These are phyloP conservation scores for Eupelmus urozonus DNA, from an alignment of 2,888 invertebrate species.

Conservation along the genomic window DNA sequence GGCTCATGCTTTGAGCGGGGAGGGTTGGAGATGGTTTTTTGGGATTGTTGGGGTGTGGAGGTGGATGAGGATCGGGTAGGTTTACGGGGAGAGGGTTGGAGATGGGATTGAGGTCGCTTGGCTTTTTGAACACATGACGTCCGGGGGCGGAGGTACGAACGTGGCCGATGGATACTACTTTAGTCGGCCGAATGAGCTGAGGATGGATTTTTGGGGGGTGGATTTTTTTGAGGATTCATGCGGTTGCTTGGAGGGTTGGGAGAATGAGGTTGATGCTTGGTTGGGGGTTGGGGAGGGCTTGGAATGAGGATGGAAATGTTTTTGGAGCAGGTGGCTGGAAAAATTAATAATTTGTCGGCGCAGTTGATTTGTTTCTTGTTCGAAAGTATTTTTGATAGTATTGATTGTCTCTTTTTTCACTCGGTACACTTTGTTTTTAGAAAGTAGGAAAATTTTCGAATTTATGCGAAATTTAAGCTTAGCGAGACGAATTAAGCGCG, in stretches of 20 bases:
- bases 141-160: constrained; percentile 53
- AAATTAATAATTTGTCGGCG: too few relatives aligned
- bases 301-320: too few relatives aligned
- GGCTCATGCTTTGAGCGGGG: background rate
- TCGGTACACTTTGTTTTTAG: too few relatives aligned
- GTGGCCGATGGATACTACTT: constrained; percentile 16
- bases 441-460: background rate
- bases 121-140: constrained; percentile 56
- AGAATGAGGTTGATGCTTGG: too few relatives aligned
- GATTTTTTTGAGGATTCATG: too few relatives aligned
- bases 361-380: background rate
- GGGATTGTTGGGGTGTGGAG: too few relatives aligned
- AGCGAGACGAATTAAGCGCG: background rate
- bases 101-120: constrained; percentile 31
- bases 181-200: constrained; percentile 3
- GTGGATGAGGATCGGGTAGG: too few relatives aligned
- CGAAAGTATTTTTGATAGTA: background rate
- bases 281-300: too few relatives aligned
- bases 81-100: too few relatives aligned
- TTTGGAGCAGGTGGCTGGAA: too few relatives aligned
- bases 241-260: too few relatives aligned
- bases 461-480: background rate
- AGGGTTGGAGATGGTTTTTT: too few relatives aligned
- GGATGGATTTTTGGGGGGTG: background rate
- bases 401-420: background rate